Conservation (phyloP, 2,113 vertebrate species). For the Hemichromis elongatus region DNA sequence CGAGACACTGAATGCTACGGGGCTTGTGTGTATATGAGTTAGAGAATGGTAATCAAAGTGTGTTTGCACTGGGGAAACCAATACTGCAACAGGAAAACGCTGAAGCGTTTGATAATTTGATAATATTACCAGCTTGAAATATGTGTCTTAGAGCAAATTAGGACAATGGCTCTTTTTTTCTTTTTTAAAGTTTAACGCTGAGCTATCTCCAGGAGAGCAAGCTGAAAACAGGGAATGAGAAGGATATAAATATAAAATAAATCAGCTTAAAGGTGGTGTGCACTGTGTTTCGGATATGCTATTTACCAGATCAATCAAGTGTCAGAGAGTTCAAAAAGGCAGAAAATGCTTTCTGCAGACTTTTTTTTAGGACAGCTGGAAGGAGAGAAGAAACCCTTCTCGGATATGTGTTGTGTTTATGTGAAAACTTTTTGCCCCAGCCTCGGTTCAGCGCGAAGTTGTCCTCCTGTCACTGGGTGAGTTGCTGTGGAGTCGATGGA, state of each 20-base stretch:
- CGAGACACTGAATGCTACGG: constrained; percentile 39
- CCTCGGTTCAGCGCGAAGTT: constrained; percentile 31
- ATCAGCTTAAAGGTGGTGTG: background rate
- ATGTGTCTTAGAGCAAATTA: constrained; percentile 5
- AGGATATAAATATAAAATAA: background rate
- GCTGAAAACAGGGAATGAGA: background rate
- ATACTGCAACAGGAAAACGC: constrained; percentile 29
- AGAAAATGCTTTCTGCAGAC: background rate
- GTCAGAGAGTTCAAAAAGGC: background rate
- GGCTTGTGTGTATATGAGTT: constrained; percentile 33
- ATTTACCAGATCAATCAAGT: background rate
- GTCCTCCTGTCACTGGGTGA: constrained; percentile 29
- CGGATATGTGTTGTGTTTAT: background rate
- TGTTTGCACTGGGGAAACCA: constrained; percentile 33
- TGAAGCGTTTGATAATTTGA: constrained; percentile 32
- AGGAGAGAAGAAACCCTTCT: background rate
- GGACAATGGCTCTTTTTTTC: constrained; percentile 29
- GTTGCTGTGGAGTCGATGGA: constrained; percentile 38
- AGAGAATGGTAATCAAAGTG: constrained; percentile 4
- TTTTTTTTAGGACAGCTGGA: background rate
- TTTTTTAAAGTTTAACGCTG: background rate
- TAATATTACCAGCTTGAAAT: constrained; percentile 14
- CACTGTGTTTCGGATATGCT: background rate
- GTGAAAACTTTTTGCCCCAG: constrained; percentile 10
- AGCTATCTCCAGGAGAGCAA: constrained; percentile 5